A percentile compares a stretch with the other conserved stretches of the same genome.
Evolutionary conservation across 2,113 vertebrate genomes (phyloP).

Genomic region (Brachypteracias leptosomus): DNA sequence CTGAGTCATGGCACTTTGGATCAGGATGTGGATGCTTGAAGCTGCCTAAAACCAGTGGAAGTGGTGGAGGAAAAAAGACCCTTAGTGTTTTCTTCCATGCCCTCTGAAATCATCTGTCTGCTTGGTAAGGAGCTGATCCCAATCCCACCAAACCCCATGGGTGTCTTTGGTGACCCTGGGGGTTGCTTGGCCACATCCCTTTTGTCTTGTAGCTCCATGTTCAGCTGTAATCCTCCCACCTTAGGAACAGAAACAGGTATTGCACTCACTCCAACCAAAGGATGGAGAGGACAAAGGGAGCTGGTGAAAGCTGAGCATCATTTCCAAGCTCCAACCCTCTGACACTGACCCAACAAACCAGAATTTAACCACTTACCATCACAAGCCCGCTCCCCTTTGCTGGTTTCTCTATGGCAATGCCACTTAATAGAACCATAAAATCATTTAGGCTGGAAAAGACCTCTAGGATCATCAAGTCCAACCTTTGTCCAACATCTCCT

Average conservation of each 20-base stretch:
- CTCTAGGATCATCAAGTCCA: too few species aligned
- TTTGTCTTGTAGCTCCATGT: background rate
- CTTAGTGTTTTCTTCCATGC: background rate
- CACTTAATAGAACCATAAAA: too few species aligned
- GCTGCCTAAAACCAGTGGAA: background rate
- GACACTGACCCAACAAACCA: background rate
- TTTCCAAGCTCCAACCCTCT: background rate
- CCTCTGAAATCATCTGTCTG: background rate
- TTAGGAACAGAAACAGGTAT: background rate
- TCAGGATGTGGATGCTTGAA: background rate
- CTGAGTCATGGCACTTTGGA: accelerated
- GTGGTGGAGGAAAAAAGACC: background rate
- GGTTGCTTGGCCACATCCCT: accelerated
- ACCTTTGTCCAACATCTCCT: too few species aligned
- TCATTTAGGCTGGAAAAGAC: too few species aligned
- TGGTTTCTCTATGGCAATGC: background rate
- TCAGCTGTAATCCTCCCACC: background rate
- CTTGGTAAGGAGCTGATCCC: background rate
- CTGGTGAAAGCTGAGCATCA: background rate
- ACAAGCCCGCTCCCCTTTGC: background rate
- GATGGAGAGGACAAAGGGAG: background rate
- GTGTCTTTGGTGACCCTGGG: background rate
- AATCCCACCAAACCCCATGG: accelerated
- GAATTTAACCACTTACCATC: background rate
- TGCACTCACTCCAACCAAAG: background rate